Conservation (phyloP, 2,113 vertebrate species). For the Oreocharis arfaki region DNA sequence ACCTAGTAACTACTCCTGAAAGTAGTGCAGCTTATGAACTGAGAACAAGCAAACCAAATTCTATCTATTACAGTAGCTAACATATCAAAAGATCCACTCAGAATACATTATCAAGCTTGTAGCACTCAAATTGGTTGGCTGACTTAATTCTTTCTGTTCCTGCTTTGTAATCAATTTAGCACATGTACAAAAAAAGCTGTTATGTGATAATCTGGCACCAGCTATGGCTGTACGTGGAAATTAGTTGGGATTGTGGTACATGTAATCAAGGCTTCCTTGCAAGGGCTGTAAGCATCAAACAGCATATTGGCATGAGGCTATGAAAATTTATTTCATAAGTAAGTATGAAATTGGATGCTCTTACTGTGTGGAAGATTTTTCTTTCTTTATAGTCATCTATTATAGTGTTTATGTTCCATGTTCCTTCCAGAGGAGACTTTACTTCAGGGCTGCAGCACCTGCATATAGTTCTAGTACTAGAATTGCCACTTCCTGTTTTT, state of each 20-base stretch:
- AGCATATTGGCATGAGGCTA: neutral
- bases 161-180: neutral
- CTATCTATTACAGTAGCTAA: neutral
- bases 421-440: neutral
- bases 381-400: neutral
- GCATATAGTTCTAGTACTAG: constrained; percentile 30
- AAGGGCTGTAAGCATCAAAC: neutral
- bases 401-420: neutral
- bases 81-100: neutral
- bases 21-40: neutral
- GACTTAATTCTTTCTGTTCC: neutral
- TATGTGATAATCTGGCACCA: neutral
- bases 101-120: neutral
- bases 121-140: neutral
- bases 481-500: neutral
- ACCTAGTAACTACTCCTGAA: neutral
- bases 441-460: constrained; percentile 39
- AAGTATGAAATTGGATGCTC: neutral
- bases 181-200: neutral
- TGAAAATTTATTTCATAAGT: constrained; percentile 5
- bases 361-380: neutral
- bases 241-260: neutral
- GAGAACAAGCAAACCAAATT: neutral
- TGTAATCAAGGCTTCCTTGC: neutral
- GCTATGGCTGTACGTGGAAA: neutral